These are phyloP conservation scores for Eristalis intricaria DNA, from an alignment of 2,888 invertebrate species.

Conservation along the genomic window DNA sequence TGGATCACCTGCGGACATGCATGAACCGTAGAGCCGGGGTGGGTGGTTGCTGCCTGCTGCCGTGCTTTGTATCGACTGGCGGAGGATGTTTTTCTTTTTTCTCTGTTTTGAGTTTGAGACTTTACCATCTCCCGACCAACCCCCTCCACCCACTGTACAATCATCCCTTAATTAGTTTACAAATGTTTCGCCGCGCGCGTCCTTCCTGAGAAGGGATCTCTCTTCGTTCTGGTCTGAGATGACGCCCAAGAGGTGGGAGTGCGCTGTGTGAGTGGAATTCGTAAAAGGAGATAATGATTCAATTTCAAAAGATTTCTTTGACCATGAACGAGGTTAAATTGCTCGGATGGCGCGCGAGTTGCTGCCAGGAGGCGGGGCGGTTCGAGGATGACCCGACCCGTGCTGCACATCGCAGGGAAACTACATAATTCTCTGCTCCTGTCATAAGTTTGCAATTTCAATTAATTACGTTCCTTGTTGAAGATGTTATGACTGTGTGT, in stretches of 20 bases:
- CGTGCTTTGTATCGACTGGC: not conserved
- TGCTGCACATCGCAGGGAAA: conserved; percentile 14
- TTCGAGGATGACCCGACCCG: not conserved
- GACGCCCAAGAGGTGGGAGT: not conserved
- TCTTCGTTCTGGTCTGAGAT: not conserved
- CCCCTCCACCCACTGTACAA: no score
- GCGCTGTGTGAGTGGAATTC: conserved; percentile 21
- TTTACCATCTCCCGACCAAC: not conserved
- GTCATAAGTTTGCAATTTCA: conserved; percentile 69
- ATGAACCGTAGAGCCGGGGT: conserved; percentile 17
- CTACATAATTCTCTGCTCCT: conserved; percentile 59
- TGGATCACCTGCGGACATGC: conserved; percentile 55
- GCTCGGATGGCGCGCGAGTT: not conserved
- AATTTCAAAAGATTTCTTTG: conserved; percentile 68
- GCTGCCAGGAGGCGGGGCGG: not conserved
- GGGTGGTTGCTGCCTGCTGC: not conserved
- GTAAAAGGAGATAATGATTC: conserved; percentile 61
- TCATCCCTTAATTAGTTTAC: conserved; percentile 67
- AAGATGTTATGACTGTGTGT: conserved; percentile 3
- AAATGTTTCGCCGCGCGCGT: conserved; percentile 61
- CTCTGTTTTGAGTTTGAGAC: no score
- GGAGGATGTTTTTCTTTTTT: not conserved
- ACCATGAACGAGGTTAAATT: conserved; percentile 68
- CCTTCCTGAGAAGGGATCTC: conserved; percentile 20
- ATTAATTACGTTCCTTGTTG: conserved; percentile 59